Base-by-base conservation (phyloP, 1,140 invertebrate species). In the Drosophila melanica region DNA sequence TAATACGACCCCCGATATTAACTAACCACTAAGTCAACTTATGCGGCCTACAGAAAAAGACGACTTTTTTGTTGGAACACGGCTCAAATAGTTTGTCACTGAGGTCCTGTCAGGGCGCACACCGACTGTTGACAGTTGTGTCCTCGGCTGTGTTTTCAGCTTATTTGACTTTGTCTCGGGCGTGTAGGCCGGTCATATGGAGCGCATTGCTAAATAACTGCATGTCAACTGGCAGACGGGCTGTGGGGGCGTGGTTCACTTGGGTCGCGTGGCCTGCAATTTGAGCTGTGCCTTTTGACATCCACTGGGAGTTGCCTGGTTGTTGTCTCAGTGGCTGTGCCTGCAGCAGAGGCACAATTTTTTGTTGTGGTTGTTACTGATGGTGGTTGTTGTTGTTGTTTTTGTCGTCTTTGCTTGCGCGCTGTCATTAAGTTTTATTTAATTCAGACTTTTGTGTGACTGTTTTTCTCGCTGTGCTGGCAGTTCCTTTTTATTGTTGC, bases 401-500 rank as follows among this genome's bases (percentile, higher is more conserved):
- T 39, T 74, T 42, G 42, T 59, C 48, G 18, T 45, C 18, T 62
- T 79, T 75, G 74, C 68, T 60, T 69, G 58, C 68, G 55, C 73
- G 48, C 79, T 89, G 84, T 79, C 84, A 87, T 87, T 87, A 87
- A 82, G 84, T 87, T 87, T 89, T 87, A 87, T 87, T 86, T 86
- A 86, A 86, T 86, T 87, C 84, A 73, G 73, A 80, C 84, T 87
- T 77, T 80, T 87, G 79, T 74, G 75, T 79, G 78, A 76, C 72
- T 73, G 64, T 74, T 51, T 57, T 66, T 54, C 51, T 63, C 41
- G 35, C 62, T 77, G 67, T 41, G 37, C 65, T 67, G 53, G 53
- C 78, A 86, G 85, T 84, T 87, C 79, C 77, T 85, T 87, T 89
- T 87, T 89, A 90, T 89, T 85, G 80, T 87, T 86, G 82, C 82